These are phyloP conservation scores for Eidolon dupreanum DNA, from an alignment of 2,797 vertebrate genomes.

Conservation along the genomic window DNA sequence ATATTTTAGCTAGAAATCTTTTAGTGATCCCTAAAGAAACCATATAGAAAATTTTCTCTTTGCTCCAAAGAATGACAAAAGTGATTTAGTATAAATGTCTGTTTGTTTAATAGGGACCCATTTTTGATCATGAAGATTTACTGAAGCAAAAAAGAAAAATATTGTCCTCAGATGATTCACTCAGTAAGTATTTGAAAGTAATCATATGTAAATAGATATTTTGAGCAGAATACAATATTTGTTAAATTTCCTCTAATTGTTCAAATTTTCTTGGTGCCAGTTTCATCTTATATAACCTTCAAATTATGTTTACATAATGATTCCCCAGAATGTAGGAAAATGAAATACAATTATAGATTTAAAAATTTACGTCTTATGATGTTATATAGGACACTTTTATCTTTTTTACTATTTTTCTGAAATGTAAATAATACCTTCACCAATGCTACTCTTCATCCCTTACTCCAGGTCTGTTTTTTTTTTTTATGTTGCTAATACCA, in stretches of 20 bases:
- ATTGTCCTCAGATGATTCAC: conserved; percentile 80
- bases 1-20: not conserved
- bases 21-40: not conserved
- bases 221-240: not conserved
- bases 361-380: not conserved
- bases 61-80: not conserved
- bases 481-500: not conserved
- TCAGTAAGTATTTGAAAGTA: conserved; percentile 80
- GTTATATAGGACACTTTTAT: not conserved
- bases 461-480: not conserved
- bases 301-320: not conserved
- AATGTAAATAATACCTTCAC: not conserved
- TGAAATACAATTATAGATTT: not conserved
- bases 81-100: not conserved
- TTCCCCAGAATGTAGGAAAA: not conserved
- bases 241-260: not conserved
- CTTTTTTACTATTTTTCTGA: not conserved
- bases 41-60: not conserved
- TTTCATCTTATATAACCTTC: conserved; percentile 22
- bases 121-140: conserved; percentile 86
- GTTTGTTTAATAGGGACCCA: conserved; percentile 86
- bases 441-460: not conserved
- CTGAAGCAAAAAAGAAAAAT: conserved; percentile 87
- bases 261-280: not conserved
- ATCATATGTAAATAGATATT: not conserved